These are phyloP conservation scores for Rhagonycha lutea DNA, from an alignment of 2,888 invertebrate species.

Conservation along the genomic window DNA sequence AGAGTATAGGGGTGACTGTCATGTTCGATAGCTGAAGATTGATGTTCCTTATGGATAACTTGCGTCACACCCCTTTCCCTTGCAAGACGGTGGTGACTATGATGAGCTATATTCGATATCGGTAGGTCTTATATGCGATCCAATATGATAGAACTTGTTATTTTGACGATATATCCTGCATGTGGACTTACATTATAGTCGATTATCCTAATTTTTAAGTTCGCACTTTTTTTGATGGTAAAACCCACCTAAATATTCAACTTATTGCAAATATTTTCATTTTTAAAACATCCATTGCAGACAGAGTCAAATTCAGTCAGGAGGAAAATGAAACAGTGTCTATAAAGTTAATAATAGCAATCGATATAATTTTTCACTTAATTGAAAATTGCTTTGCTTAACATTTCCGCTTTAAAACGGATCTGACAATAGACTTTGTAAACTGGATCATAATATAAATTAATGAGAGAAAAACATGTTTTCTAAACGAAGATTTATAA, in stretches of 20 bases:
- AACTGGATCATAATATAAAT: not conserved
- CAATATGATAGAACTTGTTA: slow-evolving; percentile 12
- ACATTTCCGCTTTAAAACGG: not conserved
- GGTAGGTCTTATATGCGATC: slow-evolving; percentile 8
- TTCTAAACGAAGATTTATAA: not conserved
- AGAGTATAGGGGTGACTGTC: slow-evolving; percentile 37
- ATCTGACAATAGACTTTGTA: not conserved
- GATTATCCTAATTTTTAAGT: not conserved
- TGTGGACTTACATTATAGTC: not conserved
- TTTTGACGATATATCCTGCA: not conserved
- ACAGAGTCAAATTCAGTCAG: not conserved
- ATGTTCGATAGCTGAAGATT: slow-evolving; percentile 51
- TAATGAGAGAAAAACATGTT: not conserved
- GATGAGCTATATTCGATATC: slow-evolving; percentile 27
- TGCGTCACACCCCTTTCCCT: slow-evolving; percentile 38
- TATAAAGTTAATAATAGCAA: not conserved
- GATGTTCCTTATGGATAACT: slow-evolving; percentile 49
- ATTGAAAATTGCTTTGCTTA: not conserved
- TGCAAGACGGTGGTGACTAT: slow-evolving; percentile 24
- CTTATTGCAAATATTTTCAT: not conserved
- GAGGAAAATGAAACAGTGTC: not conserved
- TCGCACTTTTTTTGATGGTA: not conserved
- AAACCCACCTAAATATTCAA: not conserved
- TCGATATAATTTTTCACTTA: not conserved
- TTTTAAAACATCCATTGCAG: not conserved